A percentile compares a stretch with the other conserved stretches of the same genome.
Evolutionary conservation across 2,113 vertebrate species (phyloP).

Genomic region (Solea solea): DNA sequence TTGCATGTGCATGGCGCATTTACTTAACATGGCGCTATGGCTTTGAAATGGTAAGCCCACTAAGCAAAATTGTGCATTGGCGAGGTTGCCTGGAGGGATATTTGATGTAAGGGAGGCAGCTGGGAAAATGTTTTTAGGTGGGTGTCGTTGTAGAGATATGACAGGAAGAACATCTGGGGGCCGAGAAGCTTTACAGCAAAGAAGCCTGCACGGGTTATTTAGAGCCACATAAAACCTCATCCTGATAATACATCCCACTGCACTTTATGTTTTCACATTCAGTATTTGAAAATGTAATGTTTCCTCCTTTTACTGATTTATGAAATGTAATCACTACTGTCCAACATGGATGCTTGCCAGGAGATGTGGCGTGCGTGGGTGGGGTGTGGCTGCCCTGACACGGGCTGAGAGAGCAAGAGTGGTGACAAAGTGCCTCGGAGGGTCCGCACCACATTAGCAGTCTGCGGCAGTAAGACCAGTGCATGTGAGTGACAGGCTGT

Average conservation of each 20-base stretch:
- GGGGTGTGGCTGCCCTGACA: constrained; percentile 14
- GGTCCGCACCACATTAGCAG: constrained; percentile 64
- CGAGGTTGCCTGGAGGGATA: constrained; percentile 48
- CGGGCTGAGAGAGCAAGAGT: constrained; percentile 3
- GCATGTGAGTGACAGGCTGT: constrained; percentile 59
- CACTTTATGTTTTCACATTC: constrained; percentile 32
- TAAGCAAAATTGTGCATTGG: constrained; percentile 32
- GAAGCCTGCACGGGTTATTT: constrained; percentile 40
- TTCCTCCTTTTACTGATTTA: constrained; percentile 45
- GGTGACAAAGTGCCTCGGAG: constrained; percentile 33
- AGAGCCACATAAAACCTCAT: constrained; percentile 62
- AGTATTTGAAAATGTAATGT: constrained; percentile 18
- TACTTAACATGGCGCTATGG: constrained; percentile 31
- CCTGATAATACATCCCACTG: constrained; percentile 38
- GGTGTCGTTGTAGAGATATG: constrained; percentile 60
- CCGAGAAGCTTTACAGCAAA: constrained; percentile 36
- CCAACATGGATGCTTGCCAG: constrained; percentile 6
- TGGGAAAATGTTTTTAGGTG: constrained; percentile 57
- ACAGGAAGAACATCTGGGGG: constrained; percentile 60
- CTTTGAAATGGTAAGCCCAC: constrained; percentile 37
- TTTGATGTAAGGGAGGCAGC: constrained; percentile 51
- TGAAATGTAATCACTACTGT: constrained; percentile 15
- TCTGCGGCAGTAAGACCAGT: constrained; percentile 42
- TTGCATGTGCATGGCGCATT: constrained; percentile 53
- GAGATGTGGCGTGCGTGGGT: constrained; percentile 12